phyloP scores from a whole-genome alignment of 1,140 invertebrate species.

The Bombus consobrinus region DNA sequence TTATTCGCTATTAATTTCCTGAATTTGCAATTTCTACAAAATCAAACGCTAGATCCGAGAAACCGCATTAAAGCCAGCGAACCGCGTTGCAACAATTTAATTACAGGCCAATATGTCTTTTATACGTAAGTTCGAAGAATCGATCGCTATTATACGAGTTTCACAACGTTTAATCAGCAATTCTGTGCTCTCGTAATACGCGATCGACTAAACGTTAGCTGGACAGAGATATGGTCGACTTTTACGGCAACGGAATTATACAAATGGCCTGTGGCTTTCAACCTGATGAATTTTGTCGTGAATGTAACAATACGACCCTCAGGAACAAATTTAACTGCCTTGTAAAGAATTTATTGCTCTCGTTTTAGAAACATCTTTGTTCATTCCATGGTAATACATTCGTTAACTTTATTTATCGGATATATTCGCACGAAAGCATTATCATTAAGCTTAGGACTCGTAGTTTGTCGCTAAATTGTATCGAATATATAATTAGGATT shows the following conservation, averaged over 20 bases:
- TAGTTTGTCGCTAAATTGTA: no score
- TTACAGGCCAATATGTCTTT: neutral
- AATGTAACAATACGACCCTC: neutral
- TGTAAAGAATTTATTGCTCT: neutral
- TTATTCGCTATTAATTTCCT: neutral
- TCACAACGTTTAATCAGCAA: conserved; percentile 17
- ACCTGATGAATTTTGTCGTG: neutral
- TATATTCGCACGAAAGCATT: neutral
- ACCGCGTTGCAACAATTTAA: neutral
- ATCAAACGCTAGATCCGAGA: no score
- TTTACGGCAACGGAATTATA: conserved; percentile 27
- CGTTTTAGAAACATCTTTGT: neutral
- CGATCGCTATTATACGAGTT: neutral
- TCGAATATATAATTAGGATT: neutral
- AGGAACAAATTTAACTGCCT: neutral
- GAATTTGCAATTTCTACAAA: neutral
- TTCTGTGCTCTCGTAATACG: neutral
- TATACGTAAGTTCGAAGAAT: neutral
- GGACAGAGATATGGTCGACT: conserved; percentile 16
- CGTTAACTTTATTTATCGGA: neutral
- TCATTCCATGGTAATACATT: neutral
- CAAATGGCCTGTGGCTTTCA: conserved; percentile 19
- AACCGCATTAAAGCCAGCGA: no score
- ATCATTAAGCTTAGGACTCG: no score
- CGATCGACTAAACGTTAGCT: conserved; percentile 26